Evolutionary conservation across 2,797 vertebrate species (phyloP), one percentile per base, ranked within the genome.

Genomic region (Enteromius fasciolatus): DNA sequence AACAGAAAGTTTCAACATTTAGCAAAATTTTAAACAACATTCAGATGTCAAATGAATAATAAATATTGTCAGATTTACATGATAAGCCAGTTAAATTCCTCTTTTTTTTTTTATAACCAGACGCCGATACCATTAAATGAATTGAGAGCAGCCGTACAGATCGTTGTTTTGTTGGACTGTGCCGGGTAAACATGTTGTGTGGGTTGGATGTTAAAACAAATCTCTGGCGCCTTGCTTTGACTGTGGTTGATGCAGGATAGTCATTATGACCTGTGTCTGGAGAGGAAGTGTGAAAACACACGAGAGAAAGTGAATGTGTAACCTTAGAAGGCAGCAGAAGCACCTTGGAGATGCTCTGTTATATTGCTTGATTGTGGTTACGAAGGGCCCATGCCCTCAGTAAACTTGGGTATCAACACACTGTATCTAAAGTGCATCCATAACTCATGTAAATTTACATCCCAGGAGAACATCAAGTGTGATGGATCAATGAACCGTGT

Each of bases 321-420:
- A 89, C 89, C 91, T 92, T 92, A 91, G 90, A 92, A 90, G 91
- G 91, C 86, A 91, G 87, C 52, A 85, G 50, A 79, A 83, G 82
- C 87, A 88, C 83, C 76, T 6, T 80, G 41, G 87, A 72, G 87
- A 89, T 86, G 70, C 46, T 81, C 52, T 78, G 67, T 87, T 86
- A 84, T 84, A 87, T 76, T 74, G 79, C 82, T 82, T 81, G 86
- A 84, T 88, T 72, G 68, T 50, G 36, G 86, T 87, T 86, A 75
- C 31, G 69, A 90, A 86, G 85, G 77, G 44, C 84, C 68, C 57
- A 23, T 54, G 18, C 48, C 50, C 50, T 18, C 7, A 9, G 44
- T 33, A 87, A 84, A 69, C 82, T 59, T 7, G 10, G 66, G 78
- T 76, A 77, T 76, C 31, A 70, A n/a, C 54, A 77, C 20, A 57